These are phyloP conservation scores for Pyrrhosoma nymphula DNA, from an alignment of 2,888 invertebrate genomes.

Conservation along the genomic window DNA sequence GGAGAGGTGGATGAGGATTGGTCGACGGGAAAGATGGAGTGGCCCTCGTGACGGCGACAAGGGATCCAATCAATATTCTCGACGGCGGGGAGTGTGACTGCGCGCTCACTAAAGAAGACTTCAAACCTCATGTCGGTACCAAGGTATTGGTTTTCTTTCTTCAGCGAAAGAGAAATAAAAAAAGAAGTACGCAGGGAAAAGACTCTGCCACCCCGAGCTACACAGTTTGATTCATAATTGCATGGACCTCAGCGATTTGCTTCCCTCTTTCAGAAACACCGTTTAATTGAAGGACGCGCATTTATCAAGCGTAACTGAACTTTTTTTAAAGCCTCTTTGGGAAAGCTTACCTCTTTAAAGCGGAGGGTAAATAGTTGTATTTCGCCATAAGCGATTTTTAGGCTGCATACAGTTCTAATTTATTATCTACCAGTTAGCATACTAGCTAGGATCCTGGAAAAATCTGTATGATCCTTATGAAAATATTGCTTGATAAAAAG, in stretches of 20 bases:
- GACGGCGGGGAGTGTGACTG: constrained; percentile 22
- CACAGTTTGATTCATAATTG: background rate
- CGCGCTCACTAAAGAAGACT: constrained; percentile 41
- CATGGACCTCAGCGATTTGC: background rate
- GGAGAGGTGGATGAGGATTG: constrained; percentile 37
- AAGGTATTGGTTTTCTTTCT: background rate
- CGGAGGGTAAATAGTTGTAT: too few relatives aligned
- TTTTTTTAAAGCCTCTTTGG: too few relatives aligned
- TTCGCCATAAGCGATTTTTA: too few relatives aligned
- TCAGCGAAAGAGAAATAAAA: background rate
- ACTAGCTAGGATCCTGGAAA: too few relatives aligned
- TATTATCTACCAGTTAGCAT: too few relatives aligned
- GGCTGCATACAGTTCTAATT: too few relatives aligned
- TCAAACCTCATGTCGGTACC: constrained; percentile 4
- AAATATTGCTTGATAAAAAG: too few relatives aligned
- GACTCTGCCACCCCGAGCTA: background rate
- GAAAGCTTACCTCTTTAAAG: too few relatives aligned
- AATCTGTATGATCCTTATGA: too few relatives aligned
- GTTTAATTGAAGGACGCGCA: background rate
- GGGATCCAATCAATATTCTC: constrained; percentile 36
- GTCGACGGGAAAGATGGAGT: constrained; percentile 47
- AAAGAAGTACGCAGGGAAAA: background rate
- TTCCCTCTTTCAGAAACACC: background rate
- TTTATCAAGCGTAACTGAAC: too few relatives aligned
- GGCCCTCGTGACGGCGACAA: constrained; percentile 39